Percentiles rank a stretch among this genome's conserved stretches.
Evolutionary conservation across 2,113 vertebrate species (phyloP).

Genomic region (Chroicocephalus ridibundus): DNA sequence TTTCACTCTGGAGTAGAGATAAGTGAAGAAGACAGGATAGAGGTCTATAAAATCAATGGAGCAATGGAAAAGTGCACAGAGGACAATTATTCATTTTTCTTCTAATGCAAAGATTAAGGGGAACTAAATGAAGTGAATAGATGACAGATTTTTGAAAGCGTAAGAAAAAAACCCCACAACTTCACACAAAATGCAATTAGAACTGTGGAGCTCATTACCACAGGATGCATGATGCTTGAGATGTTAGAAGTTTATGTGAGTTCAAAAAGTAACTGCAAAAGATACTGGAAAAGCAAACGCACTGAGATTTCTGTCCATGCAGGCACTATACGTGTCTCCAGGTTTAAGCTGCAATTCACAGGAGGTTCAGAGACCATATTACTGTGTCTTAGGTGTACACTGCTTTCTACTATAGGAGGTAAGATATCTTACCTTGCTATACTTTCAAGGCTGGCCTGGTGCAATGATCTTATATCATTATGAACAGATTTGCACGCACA

Average conservation of each 20-base stretch:
- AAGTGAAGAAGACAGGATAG: neutral
- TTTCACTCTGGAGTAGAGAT: neutral
- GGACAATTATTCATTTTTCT: conserved; percentile 26
- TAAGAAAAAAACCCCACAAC: neutral
- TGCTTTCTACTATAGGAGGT: neutral
- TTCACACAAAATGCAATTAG: conserved; percentile 20
- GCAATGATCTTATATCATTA: neutral
- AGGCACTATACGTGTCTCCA: neutral
- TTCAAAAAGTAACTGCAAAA: neutral
- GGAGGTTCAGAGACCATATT: neutral
- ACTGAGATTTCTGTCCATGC: neutral
- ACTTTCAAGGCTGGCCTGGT: neutral
- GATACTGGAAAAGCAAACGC: neutral
- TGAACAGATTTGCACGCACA: neutral
- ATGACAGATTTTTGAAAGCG: conserved; percentile 6
- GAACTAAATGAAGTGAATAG: conserved; percentile 11
- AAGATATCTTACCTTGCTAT: neutral
- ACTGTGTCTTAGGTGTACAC: neutral
- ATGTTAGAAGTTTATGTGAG: neutral
- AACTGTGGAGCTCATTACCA: neutral
- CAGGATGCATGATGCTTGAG: conserved; percentile 9
- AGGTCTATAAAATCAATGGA: conserved; percentile 35
- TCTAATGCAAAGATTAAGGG: conserved; percentile 7
- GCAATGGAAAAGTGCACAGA: neutral
- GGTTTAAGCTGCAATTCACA: neutral